phyloP scores from a whole-genome alignment of 2,113 vertebrate species.

The Colius striatus region DNA sequence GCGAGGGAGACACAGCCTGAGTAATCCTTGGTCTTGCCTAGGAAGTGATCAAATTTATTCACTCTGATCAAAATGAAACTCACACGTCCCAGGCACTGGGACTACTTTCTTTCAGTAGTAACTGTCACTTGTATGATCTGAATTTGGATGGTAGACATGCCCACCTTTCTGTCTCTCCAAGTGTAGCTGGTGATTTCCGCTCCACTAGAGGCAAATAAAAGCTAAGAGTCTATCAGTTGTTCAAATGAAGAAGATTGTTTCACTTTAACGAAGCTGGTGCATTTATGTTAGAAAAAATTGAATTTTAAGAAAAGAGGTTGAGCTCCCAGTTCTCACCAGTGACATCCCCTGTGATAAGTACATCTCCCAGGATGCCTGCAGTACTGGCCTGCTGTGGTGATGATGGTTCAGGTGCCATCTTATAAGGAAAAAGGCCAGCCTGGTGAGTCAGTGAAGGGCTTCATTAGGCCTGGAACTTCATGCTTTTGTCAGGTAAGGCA shows the following conservation, averaged over 20 bases:
- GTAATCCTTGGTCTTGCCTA: background rate
- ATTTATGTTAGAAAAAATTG: background rate
- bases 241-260: background rate
- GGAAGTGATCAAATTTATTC: background rate
- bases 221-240: background rate
- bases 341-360: background rate
- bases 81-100: background rate
- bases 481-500: background rate
- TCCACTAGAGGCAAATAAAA: background rate
- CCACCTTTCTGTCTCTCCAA: background rate
- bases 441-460: background rate
- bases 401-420: background rate
- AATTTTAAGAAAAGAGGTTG: background rate
- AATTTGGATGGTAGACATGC: background rate
- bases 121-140: background rate
- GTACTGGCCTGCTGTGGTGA: background rate
- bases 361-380: background rate
- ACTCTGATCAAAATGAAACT: background rate
- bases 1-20: background rate
- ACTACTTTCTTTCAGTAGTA: background rate
- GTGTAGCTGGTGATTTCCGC: background rate
- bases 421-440: background rate
- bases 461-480: background rate
- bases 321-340: background rate
- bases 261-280: background rate